phyloP scores from a whole-genome alignment of 2,797 vertebrate genomes.

The Gambelia wislizenii region DNA sequence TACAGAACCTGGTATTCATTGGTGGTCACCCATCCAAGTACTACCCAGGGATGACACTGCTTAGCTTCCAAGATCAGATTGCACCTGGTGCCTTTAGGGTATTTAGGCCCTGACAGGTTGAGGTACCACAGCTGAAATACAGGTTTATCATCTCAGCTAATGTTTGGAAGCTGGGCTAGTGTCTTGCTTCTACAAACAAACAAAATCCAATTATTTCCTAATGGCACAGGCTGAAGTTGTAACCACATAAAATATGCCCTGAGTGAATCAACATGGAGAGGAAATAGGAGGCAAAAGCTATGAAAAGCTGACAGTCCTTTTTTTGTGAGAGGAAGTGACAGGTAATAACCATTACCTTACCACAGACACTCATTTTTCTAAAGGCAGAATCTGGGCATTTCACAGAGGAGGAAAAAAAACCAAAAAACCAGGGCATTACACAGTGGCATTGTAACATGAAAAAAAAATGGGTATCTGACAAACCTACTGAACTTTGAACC shows the following conservation, averaged over 20 bases:
- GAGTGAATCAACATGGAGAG: not conserved
- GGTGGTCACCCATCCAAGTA: too few species aligned
- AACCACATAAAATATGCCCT: not conserved
- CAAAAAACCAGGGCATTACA: not conserved
- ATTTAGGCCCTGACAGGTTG: not conserved
- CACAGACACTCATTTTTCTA: not conserved
- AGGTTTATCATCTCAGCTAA: not conserved
- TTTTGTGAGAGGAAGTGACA: not conserved
- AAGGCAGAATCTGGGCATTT: not conserved
- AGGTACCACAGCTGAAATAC: too few species aligned
- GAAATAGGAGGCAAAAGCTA: not conserved
- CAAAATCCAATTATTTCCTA: not conserved
- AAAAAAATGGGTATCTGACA: not conserved
- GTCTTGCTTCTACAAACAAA: not conserved
- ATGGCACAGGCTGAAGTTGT: not conserved
- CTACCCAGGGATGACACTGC: too few species aligned
- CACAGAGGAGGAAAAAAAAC: too few species aligned
- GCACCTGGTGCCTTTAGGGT: too few species aligned
- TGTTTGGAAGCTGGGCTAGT: not conserved
- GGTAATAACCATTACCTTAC: not conserved
- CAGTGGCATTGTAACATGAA: not conserved
- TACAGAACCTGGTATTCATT: too few species aligned
- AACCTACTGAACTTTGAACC: not conserved
- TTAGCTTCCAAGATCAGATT: too few species aligned
- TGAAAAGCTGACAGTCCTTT: not conserved